phyloP scores from a whole-genome alignment of 23 tunicate genomes.

The Trididemnum clinides region DNA sequence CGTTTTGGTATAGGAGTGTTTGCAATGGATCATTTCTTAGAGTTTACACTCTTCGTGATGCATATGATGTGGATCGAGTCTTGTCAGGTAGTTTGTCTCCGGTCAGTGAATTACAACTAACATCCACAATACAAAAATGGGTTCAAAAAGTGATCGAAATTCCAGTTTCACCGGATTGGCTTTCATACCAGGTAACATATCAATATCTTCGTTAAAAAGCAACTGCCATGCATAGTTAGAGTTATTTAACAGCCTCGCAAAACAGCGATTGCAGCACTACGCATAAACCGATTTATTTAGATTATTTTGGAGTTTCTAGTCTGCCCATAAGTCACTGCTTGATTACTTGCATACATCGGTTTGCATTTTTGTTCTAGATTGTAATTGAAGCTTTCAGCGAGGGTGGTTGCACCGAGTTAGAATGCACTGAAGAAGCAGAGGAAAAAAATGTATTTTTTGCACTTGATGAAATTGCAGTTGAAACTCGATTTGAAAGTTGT shows the following conservation, averaged over 20 bases:
- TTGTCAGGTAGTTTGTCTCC: neutral
- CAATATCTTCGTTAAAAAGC: too few species aligned
- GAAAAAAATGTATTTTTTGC: neutral
- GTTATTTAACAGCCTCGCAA: too few species aligned
- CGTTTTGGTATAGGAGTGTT: constrained; percentile 36
- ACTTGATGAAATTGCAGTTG: constrained; percentile 14
- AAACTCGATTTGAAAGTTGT: constrained; percentile 5
- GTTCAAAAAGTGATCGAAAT: neutral
- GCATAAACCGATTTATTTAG: too few species aligned
- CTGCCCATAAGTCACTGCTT: too few species aligned
- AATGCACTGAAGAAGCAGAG: too few species aligned
- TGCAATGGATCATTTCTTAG: constrained; percentile 26
- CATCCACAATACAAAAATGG: neutral
- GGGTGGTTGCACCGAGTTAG: neutral
- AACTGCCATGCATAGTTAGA: too few species aligned
- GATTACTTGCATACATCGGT: too few species aligned
- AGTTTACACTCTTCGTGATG: constrained; percentile 8
- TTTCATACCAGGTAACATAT: constrained; percentile 36
- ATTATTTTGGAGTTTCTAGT: too few species aligned
- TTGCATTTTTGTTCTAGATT: too few species aligned
- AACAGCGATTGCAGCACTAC: too few species aligned
- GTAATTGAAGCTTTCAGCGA: neutral
- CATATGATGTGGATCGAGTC: neutral
- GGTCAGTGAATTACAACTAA: neutral
- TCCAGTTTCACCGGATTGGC: constrained; percentile 23